phyloP scores from a whole-genome alignment of 2,113 vertebrate species.

The Deroptyus accipitrinus region DNA sequence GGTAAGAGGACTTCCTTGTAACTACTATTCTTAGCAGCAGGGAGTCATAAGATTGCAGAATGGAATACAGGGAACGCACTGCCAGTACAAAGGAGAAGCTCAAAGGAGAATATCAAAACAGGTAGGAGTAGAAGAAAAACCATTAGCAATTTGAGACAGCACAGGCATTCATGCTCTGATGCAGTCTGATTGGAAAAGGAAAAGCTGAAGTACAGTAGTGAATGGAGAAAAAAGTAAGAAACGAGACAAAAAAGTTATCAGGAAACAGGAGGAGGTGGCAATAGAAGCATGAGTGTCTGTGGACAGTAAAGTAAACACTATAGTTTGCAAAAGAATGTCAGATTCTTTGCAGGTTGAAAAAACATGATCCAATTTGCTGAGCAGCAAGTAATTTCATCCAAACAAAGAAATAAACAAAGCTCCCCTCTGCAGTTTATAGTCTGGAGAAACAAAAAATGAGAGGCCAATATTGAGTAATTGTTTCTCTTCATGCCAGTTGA shows the following conservation, averaged over 20 bases:
- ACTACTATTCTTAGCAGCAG: not conserved
- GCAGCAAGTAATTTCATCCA: conserved; percentile 1
- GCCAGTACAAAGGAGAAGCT: not conserved
- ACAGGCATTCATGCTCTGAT: not conserved
- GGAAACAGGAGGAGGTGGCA: not conserved
- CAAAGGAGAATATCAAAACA: not conserved
- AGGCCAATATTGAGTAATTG: not conserved
- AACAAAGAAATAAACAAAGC: not conserved
- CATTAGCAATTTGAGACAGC: not conserved
- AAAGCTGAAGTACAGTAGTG: not conserved
- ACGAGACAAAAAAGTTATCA: not conserved
- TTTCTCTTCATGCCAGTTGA: not conserved
- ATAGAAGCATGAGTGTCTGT: not conserved
- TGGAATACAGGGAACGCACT: not conserved
- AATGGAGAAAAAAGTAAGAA: not conserved
- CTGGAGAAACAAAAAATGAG: conserved; percentile 1
- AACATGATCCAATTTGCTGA: not conserved
- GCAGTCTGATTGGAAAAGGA: not conserved
- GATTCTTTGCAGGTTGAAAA: not conserved
- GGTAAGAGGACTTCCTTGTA: not conserved
- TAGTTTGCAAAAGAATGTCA: not conserved
- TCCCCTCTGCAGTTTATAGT: not conserved
- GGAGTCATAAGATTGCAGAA: not conserved
- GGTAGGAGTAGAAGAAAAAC: not conserved
- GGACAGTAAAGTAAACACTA: not conserved